phyloP scores from a whole-genome alignment of 2,888 invertebrate species.

The Lapara coniferarum region DNA sequence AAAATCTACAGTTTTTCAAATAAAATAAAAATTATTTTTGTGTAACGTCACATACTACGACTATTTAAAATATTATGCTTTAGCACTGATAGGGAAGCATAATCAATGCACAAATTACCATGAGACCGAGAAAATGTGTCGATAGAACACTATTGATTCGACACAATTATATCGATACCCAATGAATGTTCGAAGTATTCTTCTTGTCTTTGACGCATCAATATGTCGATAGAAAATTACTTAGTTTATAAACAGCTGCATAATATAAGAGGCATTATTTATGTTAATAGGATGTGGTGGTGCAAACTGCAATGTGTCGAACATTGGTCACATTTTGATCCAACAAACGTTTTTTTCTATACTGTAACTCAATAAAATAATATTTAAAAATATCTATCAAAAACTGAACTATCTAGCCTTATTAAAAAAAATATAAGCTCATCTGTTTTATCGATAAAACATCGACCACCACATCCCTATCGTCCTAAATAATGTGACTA shows the following conservation, averaged over 20 bases:
- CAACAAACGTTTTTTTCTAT: background rate
- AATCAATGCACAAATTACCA: background rate
- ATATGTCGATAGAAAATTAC: background rate
- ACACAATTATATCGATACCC: background rate
- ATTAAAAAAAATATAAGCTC: constrained; percentile 2
- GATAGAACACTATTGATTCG: background rate
- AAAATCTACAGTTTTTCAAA: too few species aligned
- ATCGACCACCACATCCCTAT: constrained; percentile 10
- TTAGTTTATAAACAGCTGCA: constrained; percentile 14
- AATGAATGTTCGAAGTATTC: too few species aligned
- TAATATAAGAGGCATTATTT: background rate
- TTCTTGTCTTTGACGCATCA: background rate
- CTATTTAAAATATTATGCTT: background rate
- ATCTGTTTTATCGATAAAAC: constrained; percentile 5
- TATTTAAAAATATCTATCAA: background rate
- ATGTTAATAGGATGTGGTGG: constrained; percentile 1
- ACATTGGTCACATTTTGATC: background rate
- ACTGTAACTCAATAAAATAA: background rate
- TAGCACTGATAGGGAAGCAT: constrained; percentile 14
- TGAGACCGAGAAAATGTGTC: background rate
- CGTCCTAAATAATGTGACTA: background rate
- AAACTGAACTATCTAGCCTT: constrained; percentile 4
- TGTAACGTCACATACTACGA: background rate
- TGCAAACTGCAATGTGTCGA: background rate
- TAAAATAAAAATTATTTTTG: background rate